phyloP scores from a whole-genome alignment of 2,113 vertebrate genomes.

The Heteronetta atricapilla region DNA sequence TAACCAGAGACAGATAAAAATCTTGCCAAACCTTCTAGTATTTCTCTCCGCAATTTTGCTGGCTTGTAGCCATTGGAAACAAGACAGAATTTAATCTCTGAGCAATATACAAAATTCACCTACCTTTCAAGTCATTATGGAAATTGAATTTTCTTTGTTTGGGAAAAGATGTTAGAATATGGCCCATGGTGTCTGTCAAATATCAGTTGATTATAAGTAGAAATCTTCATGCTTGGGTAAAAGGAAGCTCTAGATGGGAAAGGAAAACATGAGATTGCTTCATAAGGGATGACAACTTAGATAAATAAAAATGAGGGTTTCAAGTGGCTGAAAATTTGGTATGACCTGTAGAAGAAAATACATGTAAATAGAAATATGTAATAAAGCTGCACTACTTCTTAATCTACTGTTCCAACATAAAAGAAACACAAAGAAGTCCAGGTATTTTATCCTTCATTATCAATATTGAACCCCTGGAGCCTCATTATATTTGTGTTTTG shows the following conservation, averaged over 20 bases:
- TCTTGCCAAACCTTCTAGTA: background rate
- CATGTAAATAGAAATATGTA: background rate
- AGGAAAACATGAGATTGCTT: background rate
- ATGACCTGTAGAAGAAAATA: background rate
- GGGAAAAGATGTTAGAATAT: background rate
- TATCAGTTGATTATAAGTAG: background rate
- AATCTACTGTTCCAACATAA: background rate
- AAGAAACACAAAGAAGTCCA: background rate
- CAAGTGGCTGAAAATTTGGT: background rate
- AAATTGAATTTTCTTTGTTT: background rate
- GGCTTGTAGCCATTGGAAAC: background rate
- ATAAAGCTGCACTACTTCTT: background rate
- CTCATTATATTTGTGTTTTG: background rate
- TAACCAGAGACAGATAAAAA: background rate
- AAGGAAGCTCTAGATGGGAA: background rate
- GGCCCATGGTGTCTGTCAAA: background rate
- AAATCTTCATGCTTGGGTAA: background rate
- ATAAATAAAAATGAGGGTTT: background rate
- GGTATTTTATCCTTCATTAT: background rate
- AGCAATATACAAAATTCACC: background rate
- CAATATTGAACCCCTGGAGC: background rate
- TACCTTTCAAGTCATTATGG: background rate
- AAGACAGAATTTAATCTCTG: background rate
- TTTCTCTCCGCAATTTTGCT: background rate
- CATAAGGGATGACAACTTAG: background rate